These are phyloP conservation scores for Arctia plantaginis DNA, from an alignment of 2,888 invertebrate species.

Conservation along the genomic window DNA sequence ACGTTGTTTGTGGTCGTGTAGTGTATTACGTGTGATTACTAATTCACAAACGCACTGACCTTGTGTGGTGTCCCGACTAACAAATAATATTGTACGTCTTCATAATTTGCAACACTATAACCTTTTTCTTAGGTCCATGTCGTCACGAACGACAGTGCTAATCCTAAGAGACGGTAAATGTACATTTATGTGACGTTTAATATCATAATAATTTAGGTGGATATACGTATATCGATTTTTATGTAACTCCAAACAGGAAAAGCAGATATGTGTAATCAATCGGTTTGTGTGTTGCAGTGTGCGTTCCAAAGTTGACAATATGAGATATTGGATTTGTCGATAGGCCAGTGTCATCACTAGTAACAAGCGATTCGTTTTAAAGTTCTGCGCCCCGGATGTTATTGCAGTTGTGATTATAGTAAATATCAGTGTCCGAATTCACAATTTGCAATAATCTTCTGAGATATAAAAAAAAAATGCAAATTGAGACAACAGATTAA, in stretches of 20 bases:
- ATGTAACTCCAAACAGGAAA: constrained; percentile 31
- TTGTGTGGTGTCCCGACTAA: constrained; percentile 26
- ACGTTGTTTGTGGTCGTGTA: constrained; percentile 12
- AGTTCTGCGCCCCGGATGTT: constrained; percentile 55
- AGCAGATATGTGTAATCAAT: constrained; percentile 16
- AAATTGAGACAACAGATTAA: constrained; percentile 47
- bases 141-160: constrained; percentile 26
- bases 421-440: constrained; percentile 43
- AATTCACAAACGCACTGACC: constrained; percentile 31
- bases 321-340: constrained; percentile 25
- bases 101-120: constrained; percentile 26
- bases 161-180: constrained; percentile 26
- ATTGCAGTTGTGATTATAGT: constrained; percentile 63
- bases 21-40: constrained; percentile 33
- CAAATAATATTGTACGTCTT: constrained; percentile 26
- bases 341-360: constrained; percentile 47
- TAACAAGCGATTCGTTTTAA: constrained; percentile 51
- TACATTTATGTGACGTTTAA: constrained; percentile 27
- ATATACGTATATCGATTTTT: constrained; percentile 15
- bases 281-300: constrained; percentile 33
- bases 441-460: constrained; percentile 65
- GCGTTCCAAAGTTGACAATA: constrained; percentile 41
- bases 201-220: constrained; percentile 21
- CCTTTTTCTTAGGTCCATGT: constrained; percentile 23
- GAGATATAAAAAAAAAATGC: constrained; percentile 48